These are phyloP conservation scores for Labeo rohita DNA, from an alignment of 2,113 vertebrate species.

Conservation along the genomic window DNA sequence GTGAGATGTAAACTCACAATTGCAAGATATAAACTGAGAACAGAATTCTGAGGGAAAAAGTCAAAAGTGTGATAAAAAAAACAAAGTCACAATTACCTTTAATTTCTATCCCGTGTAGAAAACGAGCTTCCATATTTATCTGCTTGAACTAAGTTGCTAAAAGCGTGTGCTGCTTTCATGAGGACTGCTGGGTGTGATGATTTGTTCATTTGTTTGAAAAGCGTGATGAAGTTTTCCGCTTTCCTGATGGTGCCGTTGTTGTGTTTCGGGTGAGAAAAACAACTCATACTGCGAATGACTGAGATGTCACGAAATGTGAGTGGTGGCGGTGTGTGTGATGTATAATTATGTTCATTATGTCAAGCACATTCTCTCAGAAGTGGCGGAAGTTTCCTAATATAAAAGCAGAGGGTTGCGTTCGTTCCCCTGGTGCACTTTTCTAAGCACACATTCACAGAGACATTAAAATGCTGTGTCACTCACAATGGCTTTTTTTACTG, in stretches of 20 bases:
- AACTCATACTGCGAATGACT: neutral
- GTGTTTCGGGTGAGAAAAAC: neutral
- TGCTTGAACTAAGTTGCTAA: neutral
- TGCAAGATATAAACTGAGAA: too few relatives aligned
- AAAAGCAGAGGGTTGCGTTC: neutral
- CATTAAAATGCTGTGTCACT: neutral
- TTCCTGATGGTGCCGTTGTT: neutral
- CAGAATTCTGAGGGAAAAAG: too few relatives aligned
- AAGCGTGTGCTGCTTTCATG: neutral
- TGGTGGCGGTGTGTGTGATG: conserved; percentile 13
- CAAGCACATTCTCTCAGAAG: conserved; percentile 29
- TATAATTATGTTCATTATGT: conserved; percentile 53
- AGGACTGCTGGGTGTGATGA: neutral
- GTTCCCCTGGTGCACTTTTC: neutral
- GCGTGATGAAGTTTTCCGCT: neutral
- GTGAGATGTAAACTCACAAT: too few relatives aligned
- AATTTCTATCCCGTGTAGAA: neutral
- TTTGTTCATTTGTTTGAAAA: neutral
- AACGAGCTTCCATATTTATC: neutral
- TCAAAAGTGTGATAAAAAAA: too few relatives aligned
- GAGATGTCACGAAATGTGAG: neutral
- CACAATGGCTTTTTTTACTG: conserved; percentile 6
- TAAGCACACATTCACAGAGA: neutral
- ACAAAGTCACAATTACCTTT: neutral
- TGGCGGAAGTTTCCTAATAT: neutral